These are phyloP conservation scores for Paracyprichromis sp. DNA, from an alignment of 2,113 vertebrate species.

Conservation along the genomic window DNA sequence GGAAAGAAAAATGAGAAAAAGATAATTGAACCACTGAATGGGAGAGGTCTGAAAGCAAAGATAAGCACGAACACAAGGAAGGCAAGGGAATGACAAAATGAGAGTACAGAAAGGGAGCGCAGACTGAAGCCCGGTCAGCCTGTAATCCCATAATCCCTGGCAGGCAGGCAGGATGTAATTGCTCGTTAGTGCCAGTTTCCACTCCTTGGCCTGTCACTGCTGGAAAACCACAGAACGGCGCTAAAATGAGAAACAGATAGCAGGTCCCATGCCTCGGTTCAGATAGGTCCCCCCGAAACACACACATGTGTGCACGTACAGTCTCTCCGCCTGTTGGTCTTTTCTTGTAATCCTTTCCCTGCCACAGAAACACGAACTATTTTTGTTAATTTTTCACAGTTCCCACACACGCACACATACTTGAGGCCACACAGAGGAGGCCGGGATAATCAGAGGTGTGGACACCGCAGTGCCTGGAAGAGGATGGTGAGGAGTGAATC, in stretches of 20 bases:
- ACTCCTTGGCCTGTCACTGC: conserved; percentile 58
- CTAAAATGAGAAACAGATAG: conserved; percentile 70
- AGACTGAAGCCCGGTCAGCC: conserved; percentile 38
- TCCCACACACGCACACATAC: background rate
- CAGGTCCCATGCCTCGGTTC: conserved; percentile 41
- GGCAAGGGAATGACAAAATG: conserved; percentile 21
- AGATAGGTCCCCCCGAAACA: conserved; percentile 11
- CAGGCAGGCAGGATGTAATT: conserved; percentile 68
- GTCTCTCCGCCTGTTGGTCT: background rate
- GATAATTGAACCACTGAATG: conserved; percentile 17
- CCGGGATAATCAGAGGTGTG: conserved; percentile 25
- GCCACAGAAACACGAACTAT: background rate
- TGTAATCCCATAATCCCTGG: conserved; percentile 74
- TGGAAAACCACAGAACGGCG: conserved; percentile 51
- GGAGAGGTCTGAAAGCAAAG: background rate
- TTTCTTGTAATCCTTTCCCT: background rate
- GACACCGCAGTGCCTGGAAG: conserved; percentile 30
- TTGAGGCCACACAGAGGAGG: background rate
- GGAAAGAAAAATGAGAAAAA: conserved; percentile 8
- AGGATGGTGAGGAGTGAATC: conserved; percentile 14
- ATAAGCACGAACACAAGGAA: conserved; percentile 14
- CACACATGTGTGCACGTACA: background rate
- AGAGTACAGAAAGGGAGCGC: conserved; percentile 7
- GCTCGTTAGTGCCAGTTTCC: conserved; percentile 73
- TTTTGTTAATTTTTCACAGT: background rate